Conservation (phyloP, 2,888 invertebrate genomes). For the Metallyticus violacea region DNA sequence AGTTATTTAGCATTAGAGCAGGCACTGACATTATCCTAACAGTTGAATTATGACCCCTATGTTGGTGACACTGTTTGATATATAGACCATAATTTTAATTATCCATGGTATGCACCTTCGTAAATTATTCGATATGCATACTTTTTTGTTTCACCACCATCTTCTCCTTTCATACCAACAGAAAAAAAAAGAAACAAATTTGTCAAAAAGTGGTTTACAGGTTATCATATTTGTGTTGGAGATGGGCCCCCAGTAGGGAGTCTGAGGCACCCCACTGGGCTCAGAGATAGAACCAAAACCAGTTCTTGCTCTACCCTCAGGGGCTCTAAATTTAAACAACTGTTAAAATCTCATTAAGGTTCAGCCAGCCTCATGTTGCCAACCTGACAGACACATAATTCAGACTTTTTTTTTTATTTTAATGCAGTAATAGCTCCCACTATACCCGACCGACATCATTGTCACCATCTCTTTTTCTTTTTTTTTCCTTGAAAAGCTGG, state of each 20-base stretch:
- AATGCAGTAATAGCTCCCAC: background rate
- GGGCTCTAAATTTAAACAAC: constrained; percentile 26
- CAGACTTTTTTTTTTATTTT: background rate
- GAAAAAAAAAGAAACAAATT: background rate
- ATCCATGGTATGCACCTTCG: background rate
- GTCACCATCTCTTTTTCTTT: background rate
- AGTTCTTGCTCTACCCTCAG: constrained; percentile 2
- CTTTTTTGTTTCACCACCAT: background rate
- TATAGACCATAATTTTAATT: background rate
- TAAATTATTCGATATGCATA: background rate
- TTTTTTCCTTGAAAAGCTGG: background rate
- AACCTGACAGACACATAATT: background rate
- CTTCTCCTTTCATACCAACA: background rate
- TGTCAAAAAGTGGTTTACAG: background rate
- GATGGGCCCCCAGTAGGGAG: constrained; percentile 18
- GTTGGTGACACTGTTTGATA: background rate
- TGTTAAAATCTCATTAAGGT: constrained; percentile 28
- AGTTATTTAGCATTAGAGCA: background rate
- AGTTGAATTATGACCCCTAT: background rate
- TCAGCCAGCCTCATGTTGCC: background rate
- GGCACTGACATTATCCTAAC: no score
- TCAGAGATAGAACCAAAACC: constrained; percentile 30
- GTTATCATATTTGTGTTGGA: background rate
- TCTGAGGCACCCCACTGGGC: constrained; percentile 29
- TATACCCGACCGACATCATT: background rate